phyloP scores from a whole-genome alignment of 2,113 vertebrate genomes.

The Talpa occidentalis region DNA sequence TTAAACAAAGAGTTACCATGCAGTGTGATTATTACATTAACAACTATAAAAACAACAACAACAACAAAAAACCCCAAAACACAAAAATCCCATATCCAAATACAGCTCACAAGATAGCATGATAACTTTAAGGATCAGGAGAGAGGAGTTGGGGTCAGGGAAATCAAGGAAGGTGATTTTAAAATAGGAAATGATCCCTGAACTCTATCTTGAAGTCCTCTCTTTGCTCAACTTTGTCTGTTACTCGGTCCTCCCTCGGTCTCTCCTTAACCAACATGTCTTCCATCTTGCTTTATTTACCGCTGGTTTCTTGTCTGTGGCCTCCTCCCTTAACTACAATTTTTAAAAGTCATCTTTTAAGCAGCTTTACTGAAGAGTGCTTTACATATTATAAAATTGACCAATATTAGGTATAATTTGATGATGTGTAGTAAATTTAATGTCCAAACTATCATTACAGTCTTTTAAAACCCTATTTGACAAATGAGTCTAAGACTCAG shows the following conservation, averaged over 20 bases:
- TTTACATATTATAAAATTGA: background rate
- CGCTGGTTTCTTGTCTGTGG: background rate
- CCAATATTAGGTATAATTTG: background rate
- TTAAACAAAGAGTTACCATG: background rate
- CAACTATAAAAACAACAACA: background rate
- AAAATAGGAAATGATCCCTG: background rate
- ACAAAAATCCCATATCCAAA: background rate
- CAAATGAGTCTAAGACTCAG: background rate
- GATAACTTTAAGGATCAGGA: background rate
- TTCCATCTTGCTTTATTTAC: background rate
- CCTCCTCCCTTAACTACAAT: background rate
- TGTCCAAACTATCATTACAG: too few species aligned
- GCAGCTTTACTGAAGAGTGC: background rate
- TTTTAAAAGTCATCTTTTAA: background rate
- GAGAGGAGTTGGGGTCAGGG: background rate
- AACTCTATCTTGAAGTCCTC: too few species aligned
- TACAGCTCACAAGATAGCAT: background rate
- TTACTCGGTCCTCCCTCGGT: fast-evolving
- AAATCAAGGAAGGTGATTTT: background rate
- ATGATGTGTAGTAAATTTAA: background rate
- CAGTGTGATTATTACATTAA: background rate
- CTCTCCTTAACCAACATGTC: background rate
- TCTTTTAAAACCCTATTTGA: background rate
- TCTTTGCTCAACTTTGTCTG: background rate
- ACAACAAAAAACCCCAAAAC: background rate